Evolutionary conservation across 1,140 invertebrate genomes (phyloP).

Genomic region (Drosophila arawakana): DNA sequence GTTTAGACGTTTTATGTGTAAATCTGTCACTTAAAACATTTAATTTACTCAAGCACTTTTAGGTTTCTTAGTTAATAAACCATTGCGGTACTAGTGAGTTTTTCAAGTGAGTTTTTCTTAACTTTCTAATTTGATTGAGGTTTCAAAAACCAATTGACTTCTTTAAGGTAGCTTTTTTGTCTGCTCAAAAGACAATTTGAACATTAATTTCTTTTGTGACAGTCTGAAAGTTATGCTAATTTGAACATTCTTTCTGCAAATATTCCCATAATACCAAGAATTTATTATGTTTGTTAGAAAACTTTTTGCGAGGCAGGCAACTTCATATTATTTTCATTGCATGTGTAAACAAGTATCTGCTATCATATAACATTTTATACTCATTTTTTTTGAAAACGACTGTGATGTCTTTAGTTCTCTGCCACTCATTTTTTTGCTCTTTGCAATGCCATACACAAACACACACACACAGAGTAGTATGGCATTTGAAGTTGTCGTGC

Average conservation of each 20-base stretch:
- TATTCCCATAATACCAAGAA: neutral
- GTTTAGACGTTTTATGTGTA: too few relatives aligned
- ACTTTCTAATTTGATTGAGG: too few relatives aligned
- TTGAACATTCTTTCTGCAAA: neutral
- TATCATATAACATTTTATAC: slow-evolving; percentile 29
- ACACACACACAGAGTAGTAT: neutral
- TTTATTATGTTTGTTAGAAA: slow-evolving; percentile 19
- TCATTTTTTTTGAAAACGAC: neutral
- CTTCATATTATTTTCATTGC: slow-evolving; percentile 22
- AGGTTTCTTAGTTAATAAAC: too few relatives aligned
- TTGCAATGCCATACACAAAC: neutral
- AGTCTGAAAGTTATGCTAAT: slow-evolving; percentile 11
- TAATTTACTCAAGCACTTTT: too few relatives aligned
- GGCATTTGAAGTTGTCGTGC: slow-evolving; percentile 50
- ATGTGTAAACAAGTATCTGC: slow-evolving; percentile 21
- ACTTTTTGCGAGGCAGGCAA: neutral
- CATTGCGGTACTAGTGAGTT: too few relatives aligned
- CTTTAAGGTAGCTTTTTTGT: neutral
- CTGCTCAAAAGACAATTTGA: neutral
- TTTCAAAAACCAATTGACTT: too few relatives aligned
- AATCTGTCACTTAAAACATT: too few relatives aligned
- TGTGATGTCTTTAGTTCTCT: slow-evolving; percentile 16
- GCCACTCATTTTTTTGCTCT: slow-evolving; percentile 33
- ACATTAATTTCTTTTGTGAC: neutral
- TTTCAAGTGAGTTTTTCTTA: too few relatives aligned